Conservation (phyloP, 1,140 invertebrate species). For the Antheraea mylitta region DNA sequence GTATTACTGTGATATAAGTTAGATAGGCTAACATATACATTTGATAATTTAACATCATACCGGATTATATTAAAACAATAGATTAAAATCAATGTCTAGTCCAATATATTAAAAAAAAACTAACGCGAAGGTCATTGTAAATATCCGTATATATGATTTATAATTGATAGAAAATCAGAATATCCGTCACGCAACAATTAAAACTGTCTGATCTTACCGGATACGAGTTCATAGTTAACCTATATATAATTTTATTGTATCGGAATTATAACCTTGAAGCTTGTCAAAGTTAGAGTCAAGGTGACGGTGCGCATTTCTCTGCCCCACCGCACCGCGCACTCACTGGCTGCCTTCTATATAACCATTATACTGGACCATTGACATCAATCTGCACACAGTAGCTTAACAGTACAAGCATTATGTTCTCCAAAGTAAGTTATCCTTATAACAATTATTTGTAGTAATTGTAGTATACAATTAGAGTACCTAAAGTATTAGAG, state of each 20-base stretch:
- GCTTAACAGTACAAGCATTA: conserved; percentile 45
- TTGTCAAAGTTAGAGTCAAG: conserved; percentile 61
- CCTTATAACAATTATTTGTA: neutral
- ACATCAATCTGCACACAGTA: conserved; percentile 57
- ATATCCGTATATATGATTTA: neutral
- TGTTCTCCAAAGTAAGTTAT: conserved; percentile 66
- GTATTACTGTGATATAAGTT: too few relatives aligned
- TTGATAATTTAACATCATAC: neutral
- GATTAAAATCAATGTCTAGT: neutral
- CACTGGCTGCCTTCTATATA: conserved; percentile 53
- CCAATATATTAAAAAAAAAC: neutral
- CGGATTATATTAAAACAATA: neutral
- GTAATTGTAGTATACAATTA: too few relatives aligned
- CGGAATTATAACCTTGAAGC: conserved; percentile 39
- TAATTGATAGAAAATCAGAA: conserved; percentile 15
- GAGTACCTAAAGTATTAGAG: too few relatives aligned
- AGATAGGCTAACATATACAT: too few relatives aligned
- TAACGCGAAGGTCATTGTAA: neutral
- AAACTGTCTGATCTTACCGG: conserved; percentile 19
- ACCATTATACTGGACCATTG: conserved; percentile 50
- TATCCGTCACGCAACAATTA: conserved; percentile 16
- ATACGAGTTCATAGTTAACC: conserved; percentile 16
- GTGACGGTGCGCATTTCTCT: conserved; percentile 54
- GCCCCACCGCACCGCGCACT: conserved; percentile 39
- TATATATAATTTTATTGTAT: conserved; percentile 19